Conservation (phyloP, 2,113 vertebrate genomes). For the Tachysurus fulvidraco region DNA sequence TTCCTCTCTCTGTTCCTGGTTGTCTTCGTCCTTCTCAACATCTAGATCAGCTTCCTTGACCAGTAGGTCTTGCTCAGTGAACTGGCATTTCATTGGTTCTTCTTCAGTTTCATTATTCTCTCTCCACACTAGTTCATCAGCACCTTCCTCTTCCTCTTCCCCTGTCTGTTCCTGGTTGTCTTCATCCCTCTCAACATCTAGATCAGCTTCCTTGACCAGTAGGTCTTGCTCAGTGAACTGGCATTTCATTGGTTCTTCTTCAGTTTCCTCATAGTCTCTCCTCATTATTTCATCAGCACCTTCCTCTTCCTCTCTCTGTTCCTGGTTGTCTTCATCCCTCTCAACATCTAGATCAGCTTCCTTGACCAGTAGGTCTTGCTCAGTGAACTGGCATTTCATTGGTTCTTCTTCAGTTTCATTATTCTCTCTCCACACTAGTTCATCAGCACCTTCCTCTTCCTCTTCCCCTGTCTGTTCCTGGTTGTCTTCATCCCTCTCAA, state of each 20-base stretch:
- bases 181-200: not conserved
- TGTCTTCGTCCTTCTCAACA: not conserved
- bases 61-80: not conserved
- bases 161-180: not conserved
- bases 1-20: not conserved
- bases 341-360: not conserved
- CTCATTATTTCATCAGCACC: not conserved
- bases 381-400: not conserved
- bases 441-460: not conserved
- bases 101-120: not conserved
- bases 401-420: not conserved
- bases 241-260: not conserved
- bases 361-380: not conserved
- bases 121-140: not conserved
- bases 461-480: not conserved
- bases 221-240: not conserved
- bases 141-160: not conserved
- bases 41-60: not conserved
- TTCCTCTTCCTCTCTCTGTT: not conserved
- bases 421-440: not conserved
- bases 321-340: not conserved
- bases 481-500: no score
- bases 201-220: not conserved
- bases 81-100: not conserved
- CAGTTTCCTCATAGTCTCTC: not conserved